These are phyloP conservation scores for Nothobranchius furzeri DNA, from an alignment of 2,113 vertebrate species.

Conservation along the genomic window DNA sequence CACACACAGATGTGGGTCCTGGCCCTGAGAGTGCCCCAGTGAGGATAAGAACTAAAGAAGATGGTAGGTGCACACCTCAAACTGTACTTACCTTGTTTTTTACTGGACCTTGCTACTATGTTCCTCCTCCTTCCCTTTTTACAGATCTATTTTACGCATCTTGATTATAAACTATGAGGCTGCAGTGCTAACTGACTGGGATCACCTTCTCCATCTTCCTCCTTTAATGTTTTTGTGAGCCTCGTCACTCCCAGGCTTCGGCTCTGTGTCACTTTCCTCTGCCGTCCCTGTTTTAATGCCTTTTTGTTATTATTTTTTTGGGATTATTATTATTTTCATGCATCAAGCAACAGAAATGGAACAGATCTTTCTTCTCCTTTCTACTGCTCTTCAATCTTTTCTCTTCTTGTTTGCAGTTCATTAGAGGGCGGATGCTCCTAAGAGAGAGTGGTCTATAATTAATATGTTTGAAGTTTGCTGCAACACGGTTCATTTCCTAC, in stretches of 20 bases:
- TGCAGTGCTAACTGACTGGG: neutral
- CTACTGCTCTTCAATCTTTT: constrained; percentile 1
- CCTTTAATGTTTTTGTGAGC: constrained; percentile 26
- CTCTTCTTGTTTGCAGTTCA: constrained; percentile 57
- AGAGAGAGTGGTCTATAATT: constrained; percentile 70
- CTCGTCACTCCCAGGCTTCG: constrained; percentile 33
- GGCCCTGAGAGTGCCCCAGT: constrained; percentile 93
- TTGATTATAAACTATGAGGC: constrained; percentile 38
- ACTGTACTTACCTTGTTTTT: constrained; percentile 19
- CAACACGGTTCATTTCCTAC: constrained; percentile 67
- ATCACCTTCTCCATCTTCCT: constrained; percentile 13
- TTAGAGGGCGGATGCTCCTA: constrained; percentile 54
- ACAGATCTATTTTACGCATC: constrained; percentile 19
- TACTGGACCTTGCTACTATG: constrained; percentile 16
- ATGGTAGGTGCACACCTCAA: constrained; percentile 86
- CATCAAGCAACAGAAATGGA: constrained; percentile 33
- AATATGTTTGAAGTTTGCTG: constrained; percentile 75
- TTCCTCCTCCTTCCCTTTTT: constrained; percentile 18
- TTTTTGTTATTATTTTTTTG: constrained; percentile 10
- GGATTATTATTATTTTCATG: neutral
- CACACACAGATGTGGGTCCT: constrained; percentile 95
- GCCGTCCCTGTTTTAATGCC: constrained; percentile 24
- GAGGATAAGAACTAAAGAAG: constrained; percentile 92
- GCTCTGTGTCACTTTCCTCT: constrained; percentile 31
- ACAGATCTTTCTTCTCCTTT: constrained; percentile 20